Evolutionary conservation across 2,888 invertebrate species (phyloP), one percentile per base, ranked within the genome.

Genomic region (Deroplatys truncata): DNA sequence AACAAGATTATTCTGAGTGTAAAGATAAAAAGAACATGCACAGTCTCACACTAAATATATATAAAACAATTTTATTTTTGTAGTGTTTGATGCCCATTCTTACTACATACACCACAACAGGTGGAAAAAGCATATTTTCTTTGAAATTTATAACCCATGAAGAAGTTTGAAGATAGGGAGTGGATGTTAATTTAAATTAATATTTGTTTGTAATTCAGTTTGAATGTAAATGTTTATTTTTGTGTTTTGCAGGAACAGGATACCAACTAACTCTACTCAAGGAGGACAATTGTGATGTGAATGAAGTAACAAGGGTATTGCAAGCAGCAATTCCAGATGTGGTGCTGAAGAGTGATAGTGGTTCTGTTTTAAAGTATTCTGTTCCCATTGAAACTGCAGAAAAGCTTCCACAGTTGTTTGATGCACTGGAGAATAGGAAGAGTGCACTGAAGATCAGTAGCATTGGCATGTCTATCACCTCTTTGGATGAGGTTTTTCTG

Each of bases 401-500:
- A 7, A 93, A 93, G 82, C 96, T 97, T 92, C 95, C 96, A 0
- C 91, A 93, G 28, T 93, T 97, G 90, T 95, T 98, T 92, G 93
- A 94, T 5, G 92, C 93, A 2, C 92, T 98, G 84, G 98, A 98
- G 93, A 90, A 91, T 0, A 93, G 94, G 25, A 95, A 95, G 91
- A 92, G 93, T 0, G 92, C 94, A 8, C 93, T 98, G n/a, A 96
- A 96, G 0, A 96, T 98, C 85, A 94, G 95, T 86, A 96, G 97
- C 15, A 96, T 98, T 90, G 97, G 98, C 0, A 95, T 98, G 0
- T 97, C 98, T 0, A 95, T 98, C 28, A 98, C 98, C 0, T 98
- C 98, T 0, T 94, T 99, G 92, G 99, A 99, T 93, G 98, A 99
- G 93, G 98, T 99, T 2, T 98, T 98, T 93, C 93, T 98, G 88